Conservation (phyloP, 2,113 vertebrate species). For the Alouatta palliata region DNA sequence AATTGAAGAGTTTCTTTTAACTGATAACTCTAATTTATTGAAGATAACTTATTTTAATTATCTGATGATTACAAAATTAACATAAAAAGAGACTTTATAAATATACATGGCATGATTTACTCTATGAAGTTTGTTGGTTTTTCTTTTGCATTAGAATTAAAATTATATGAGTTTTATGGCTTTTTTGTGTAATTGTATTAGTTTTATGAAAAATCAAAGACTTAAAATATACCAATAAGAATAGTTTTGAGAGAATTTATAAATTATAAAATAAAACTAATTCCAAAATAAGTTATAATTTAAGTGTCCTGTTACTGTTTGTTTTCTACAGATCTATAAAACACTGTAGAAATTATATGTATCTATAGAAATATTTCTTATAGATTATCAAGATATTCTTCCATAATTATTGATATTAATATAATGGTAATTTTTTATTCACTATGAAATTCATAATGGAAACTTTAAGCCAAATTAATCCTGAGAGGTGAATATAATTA, state of each 20-base stretch:
- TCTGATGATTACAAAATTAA: background rate
- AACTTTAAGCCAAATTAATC: background rate
- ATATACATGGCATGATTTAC: background rate
- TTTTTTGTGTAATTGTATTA: background rate
- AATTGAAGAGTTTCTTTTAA: background rate
- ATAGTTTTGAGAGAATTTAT: background rate
- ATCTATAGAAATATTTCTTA: background rate
- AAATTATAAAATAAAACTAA: background rate
- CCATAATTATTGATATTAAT: background rate
- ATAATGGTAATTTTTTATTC: background rate
- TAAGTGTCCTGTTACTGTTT: background rate
- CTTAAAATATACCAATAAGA: background rate
- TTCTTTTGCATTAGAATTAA: background rate
- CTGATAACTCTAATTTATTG: background rate
- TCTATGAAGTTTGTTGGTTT: background rate
- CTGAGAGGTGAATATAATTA: background rate
- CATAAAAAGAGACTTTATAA: background rate
- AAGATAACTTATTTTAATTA: background rate
- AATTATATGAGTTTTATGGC: background rate
- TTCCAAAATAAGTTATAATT: background rate
- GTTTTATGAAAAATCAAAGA: background rate
- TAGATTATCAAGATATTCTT: background rate
- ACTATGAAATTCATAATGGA: background rate
- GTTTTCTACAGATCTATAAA: background rate
- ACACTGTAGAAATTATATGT: background rate